Base-by-base conservation (phyloP, 2,888 invertebrate genomes). In the Drosophila austrosaltans region DNA sequence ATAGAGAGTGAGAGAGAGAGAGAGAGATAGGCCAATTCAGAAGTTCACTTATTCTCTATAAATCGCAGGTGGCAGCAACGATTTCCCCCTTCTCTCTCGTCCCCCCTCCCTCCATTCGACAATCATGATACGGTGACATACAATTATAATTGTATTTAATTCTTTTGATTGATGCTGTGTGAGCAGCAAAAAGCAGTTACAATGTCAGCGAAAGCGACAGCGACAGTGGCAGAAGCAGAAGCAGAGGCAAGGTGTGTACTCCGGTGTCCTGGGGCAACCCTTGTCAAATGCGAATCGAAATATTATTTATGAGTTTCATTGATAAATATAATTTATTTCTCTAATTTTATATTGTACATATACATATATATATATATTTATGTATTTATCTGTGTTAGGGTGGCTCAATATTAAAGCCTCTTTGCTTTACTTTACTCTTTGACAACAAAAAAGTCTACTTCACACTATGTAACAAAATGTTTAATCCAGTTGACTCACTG, bases 141-240 rank as follows among this genome's bases (percentile, higher is more conserved):
- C 72, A 76, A 76, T 77, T 77, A 77, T 77, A 77, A 76, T 76
- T 77, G 75, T 75, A 75, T 72, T 77, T 72, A 72, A 72, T 75
- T 56, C 66, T 22, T 40, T 63, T 77, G 72, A 76, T 77, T 72
- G 73, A 75, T 76, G 76, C 71, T 71, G 68, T 71, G 56, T 65
- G 66, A 69, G 67, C 74, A 58, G 48, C 22, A 20, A 22, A 8
- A 8, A n/a, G 22, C 44, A 48, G 48, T 10, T 25, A 66, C 42
- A 42, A 44, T 39, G 16, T 3, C 54, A n/a, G 25, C 25, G 2
- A 6, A 8, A 44, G 53, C 16, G 28, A 32, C 4, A 20, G n/a
- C 30, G 40, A 28, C 25, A 25, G 42, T 10, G 22, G n/a, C 70
- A 56, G 22, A 16, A 20, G 6, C 16, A 42, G 54, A 53, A 20